Evolutionary conservation across 2,113 vertebrate genomes (phyloP).

Genomic region (Pantherophis guttatus): DNA sequence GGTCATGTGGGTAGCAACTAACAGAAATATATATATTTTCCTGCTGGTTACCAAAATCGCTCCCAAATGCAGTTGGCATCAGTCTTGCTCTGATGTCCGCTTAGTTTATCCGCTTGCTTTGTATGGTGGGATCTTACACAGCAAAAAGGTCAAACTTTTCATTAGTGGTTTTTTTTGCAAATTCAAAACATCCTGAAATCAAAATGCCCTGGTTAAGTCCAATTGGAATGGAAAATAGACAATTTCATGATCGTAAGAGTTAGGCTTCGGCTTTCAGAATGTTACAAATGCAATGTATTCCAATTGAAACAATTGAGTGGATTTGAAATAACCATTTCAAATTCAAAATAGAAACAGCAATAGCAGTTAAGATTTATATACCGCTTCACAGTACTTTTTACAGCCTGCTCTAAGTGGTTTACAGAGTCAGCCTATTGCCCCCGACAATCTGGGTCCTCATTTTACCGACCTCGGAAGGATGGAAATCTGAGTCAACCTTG

Average conservation of each 20-base stretch:
- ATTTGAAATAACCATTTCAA: background rate
- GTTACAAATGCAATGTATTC: background rate
- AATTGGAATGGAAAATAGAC: background rate
- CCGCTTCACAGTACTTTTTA: no score
- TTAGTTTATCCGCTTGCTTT: background rate
- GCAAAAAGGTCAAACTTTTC: background rate
- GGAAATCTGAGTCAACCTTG: no score
- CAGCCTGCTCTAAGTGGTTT: no score
- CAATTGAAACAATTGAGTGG: background rate
- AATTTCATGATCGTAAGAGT: background rate
- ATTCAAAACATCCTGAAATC: background rate
- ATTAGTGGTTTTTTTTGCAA: background rate
- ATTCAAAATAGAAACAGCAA: background rate
- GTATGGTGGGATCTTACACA: background rate
- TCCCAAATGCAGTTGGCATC: background rate
- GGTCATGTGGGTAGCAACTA: background rate
- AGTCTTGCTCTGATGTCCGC: background rate
- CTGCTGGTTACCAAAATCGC: background rate
- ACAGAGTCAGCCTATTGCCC: no score
- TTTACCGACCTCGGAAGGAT: no score
- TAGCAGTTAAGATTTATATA: no score
- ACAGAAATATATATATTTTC: background rate
- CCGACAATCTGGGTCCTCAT: no score
- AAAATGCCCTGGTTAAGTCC: background rate
- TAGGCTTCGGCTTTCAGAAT: background rate